Evolutionary conservation across 2,888 invertebrate genomes (phyloP).

Genomic region (Drosophila borealis): DNA sequence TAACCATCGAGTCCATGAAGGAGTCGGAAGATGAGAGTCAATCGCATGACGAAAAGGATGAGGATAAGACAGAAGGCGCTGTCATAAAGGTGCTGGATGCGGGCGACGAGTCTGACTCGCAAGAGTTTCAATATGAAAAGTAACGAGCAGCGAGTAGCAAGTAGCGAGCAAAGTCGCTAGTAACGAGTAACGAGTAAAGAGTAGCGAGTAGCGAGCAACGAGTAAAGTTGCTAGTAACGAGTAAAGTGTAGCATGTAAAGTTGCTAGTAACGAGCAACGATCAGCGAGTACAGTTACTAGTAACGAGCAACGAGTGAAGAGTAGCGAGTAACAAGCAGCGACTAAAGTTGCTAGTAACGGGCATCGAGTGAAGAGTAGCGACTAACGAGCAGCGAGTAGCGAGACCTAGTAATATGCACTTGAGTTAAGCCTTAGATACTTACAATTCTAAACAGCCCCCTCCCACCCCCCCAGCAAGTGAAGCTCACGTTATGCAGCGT

Average conservation of each 20-base stretch:
- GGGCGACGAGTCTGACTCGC: slow-evolving; percentile 32
- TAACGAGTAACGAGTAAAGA: neutral
- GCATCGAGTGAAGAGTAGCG: neutral
- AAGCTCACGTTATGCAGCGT: neutral
- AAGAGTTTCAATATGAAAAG: slow-evolving; percentile 36
- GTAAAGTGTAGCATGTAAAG: no score
- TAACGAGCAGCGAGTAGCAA: slow-evolving; percentile 6
- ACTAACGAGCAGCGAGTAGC: neutral
- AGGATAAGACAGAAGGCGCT: slow-evolving; percentile 20
- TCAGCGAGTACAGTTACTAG: no score
- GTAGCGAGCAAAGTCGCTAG: neutral
- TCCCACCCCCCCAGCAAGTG: neutral
- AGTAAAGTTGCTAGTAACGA: no score
- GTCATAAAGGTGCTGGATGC: slow-evolving; percentile 9
- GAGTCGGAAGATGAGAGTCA: slow-evolving; percentile 66
- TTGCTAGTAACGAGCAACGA: no score
- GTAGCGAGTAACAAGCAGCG: no score
- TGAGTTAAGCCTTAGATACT: slow-evolving; percentile 25
- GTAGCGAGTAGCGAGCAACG: neutral
- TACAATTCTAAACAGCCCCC: neutral
- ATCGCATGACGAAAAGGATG: slow-evolving; percentile 43
- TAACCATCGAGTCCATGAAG: slow-evolving; percentile 67
- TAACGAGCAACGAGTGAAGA: no score
- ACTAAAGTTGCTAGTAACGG: slow-evolving; percentile 1
- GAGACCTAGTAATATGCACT: slow-evolving; percentile 24